Evolutionary conservation across 2,888 invertebrate species (phyloP).

Genomic region (Notocelia uddmanniana): DNA sequence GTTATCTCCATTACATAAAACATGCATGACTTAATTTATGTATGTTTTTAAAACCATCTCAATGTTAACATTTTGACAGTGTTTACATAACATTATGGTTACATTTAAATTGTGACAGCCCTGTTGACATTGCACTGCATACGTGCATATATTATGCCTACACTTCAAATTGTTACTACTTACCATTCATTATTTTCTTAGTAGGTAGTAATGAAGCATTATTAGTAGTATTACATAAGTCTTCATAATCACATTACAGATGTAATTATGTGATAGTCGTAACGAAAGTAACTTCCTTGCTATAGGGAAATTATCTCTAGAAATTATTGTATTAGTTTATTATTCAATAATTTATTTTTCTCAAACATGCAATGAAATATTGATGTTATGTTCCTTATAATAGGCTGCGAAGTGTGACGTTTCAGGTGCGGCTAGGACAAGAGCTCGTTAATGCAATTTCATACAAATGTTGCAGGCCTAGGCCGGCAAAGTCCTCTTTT

Average conservation of each 20-base stretch:
- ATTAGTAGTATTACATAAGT: constrained; percentile 2
- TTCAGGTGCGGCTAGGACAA: too few relatives aligned
- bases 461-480: too few relatives aligned
- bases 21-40: neutral
- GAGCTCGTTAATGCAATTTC: too few relatives aligned
- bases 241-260: constrained; percentile 15
- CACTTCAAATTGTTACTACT: constrained; percentile 12
- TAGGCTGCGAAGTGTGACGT: too few relatives aligned
- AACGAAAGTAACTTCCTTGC: constrained; percentile 22
- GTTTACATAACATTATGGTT: constrained; percentile 7
- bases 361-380: too few relatives aligned
- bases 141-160: constrained; percentile 24
- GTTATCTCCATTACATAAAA: neutral
- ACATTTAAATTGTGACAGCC: constrained; percentile 19
- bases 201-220: neutral
- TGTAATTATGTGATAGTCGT: constrained; percentile 20
- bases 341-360: too few relatives aligned
- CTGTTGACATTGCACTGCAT: constrained; percentile 21
- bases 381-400: too few relatives aligned
- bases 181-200: constrained; percentile 10
- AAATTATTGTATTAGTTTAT: constrained; percentile 13
- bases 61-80: neutral
- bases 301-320: constrained; percentile 3
- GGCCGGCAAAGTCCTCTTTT: too few relatives aligned
- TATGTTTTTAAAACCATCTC: neutral